A percentile compares a stretch with the other conserved stretches of the same genome.
Evolutionary conservation across 2,888 invertebrate species (phyloP).

Genomic region (Platypus cylindrus): DNA sequence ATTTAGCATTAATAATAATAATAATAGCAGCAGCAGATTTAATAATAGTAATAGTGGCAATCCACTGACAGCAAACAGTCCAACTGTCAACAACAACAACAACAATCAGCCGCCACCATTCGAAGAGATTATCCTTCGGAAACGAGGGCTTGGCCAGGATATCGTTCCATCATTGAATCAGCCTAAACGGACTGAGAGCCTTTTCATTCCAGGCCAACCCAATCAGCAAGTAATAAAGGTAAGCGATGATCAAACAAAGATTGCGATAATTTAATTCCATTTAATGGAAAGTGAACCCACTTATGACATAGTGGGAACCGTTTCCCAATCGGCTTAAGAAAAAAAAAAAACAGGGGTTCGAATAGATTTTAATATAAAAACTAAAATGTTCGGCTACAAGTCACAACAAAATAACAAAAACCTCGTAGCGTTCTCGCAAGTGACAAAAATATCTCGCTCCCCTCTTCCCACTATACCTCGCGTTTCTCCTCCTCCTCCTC

Average conservation of each 20-base stretch:
- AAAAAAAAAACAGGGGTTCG: no score
- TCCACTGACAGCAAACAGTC: no score
- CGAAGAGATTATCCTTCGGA: constrained; percentile 70
- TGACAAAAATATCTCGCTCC: constrained; percentile 5
- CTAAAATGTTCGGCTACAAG: not conserved
- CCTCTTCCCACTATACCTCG: constrained; percentile 3
- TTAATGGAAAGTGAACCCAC: not conserved
- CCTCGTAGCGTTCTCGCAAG: no score
- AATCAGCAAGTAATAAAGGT: constrained; percentile 33
- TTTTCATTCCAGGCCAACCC: constrained; percentile 52
- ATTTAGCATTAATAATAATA: no score
- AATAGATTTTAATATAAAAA: no score
- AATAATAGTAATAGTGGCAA: no score
- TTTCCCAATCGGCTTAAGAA: no score
- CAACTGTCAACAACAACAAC: no score
- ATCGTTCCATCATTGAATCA: constrained; percentile 78
- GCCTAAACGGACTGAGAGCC: constrained; percentile 83
- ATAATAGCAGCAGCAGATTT: no score
- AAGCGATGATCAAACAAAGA: constrained; percentile 3
- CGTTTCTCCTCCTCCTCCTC: constrained; percentile 6
- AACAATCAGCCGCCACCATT: constrained; percentile 48
- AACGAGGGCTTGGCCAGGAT: constrained; percentile 74
- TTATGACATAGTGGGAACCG: no score
- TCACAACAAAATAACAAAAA: no score
- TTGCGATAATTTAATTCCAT: constrained; percentile 1